Base-by-base conservation (phyloP, 2,113 vertebrate species). In the Anoura caudifer region DNA sequence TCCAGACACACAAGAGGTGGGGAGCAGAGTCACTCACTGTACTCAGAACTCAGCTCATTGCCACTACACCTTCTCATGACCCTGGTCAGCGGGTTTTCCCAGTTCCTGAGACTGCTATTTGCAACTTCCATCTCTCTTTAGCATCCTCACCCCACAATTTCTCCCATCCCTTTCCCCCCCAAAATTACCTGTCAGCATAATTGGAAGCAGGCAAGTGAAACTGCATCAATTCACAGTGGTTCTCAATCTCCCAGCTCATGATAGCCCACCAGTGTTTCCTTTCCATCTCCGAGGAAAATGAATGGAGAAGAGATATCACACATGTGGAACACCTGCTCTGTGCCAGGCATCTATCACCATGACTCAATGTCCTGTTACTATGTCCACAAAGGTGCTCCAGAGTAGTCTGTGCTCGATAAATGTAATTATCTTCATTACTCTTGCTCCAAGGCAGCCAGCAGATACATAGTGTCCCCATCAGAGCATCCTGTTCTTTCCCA, bases 1-100 rank as follows among this genome's bases (percentile, higher is more conserved):
- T 31, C 5, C n/a, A 41, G 28, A 47, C 45, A 3, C 28, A 1
- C 0, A 1, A 0, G 4, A 26, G 26, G 33, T 3, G 52, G 47
- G 19, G 13, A 22, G 3, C 0, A 0, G 52, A 5, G 0, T 19
- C 36, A 41, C 14, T 4, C 7, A 4, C 5, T 22, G 1, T 0
- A 2, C 10, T 0, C 52, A 16, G 41, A 3, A 8, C 59, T 63
- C 12, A 3, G 65, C 38, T 47, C 28, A 8, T 2, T 5, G 67
- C 9, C 11, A 15, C 17, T 20, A 28, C 16, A 10, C 41, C 54
- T 4, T 43, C n/a, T 65, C 45, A 8, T 7, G 8, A 1, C 24
- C 7, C 0, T 0, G 1, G 33, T 20, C 52, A 11, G 22, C 2
- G 22, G 17, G 2, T 2, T 41, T 28, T 45, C 69, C 80, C 31